These are phyloP conservation scores for Arothron firmamentum DNA, from an alignment of 2,113 vertebrate species.

Conservation along the genomic window DNA sequence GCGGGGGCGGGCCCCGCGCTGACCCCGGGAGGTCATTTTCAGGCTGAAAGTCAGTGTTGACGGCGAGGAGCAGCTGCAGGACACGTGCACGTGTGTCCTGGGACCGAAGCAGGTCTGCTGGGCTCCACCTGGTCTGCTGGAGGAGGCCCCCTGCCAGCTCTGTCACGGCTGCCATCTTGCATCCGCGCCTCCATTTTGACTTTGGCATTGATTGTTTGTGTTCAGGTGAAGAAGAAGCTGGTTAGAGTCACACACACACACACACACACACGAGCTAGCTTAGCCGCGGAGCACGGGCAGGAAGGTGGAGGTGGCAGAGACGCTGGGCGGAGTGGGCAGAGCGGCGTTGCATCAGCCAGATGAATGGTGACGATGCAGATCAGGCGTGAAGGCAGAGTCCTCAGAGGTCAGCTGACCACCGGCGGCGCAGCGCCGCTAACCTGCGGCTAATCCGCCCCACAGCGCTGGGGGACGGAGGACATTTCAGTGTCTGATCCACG, in stretches of 20 bases:
- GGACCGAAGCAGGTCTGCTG: background rate
- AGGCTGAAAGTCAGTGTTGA: too few species aligned
- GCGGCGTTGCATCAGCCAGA: slow-evolving; percentile 68
- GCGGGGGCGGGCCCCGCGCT: too few species aligned
- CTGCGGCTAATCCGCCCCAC: background rate
- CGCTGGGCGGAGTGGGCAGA: slow-evolving; percentile 23
- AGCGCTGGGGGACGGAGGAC: slow-evolving; percentile 35
- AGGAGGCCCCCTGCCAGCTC: slow-evolving; percentile 7
- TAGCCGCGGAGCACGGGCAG: slow-evolving; percentile 5
- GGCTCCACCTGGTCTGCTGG: too few species aligned
- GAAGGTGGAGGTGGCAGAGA: slow-evolving; percentile 16
- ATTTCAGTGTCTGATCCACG: slow-evolving; percentile 72
- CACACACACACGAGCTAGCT: too few species aligned
- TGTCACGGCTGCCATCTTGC: slow-evolving; percentile 35
- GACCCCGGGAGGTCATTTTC: too few species aligned
- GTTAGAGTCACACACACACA: too few species aligned
- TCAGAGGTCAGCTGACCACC: slow-evolving; percentile 35
- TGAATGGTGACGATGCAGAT: slow-evolving; percentile 65
- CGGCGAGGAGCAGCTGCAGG: too few species aligned
- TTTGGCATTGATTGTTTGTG: slow-evolving; percentile 19
- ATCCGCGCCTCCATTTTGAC: slow-evolving; percentile 38
- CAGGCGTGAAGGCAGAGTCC: slow-evolving; percentile 69
- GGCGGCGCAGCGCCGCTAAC: slow-evolving; percentile 7
- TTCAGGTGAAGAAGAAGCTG: background rate
- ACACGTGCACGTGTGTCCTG: too few species aligned